A percentile compares a stretch with the other conserved stretches of the same genome.
These are phyloP conservation scores for Argyra leucocephala DNA, from an alignment of 2,888 invertebrate genomes.

Conservation along the genomic window DNA sequence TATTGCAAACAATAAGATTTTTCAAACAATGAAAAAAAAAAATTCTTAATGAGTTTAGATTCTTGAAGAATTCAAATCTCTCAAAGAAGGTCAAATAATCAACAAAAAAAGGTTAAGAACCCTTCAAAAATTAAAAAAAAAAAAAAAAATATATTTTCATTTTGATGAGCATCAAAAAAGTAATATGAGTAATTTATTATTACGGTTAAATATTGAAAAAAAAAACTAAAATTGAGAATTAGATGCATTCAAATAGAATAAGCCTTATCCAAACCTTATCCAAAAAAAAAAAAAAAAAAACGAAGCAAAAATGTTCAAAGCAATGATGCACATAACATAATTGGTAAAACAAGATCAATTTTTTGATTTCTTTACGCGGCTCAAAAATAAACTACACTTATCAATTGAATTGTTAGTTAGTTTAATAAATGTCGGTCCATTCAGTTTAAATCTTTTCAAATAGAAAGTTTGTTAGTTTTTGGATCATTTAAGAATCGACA, in stretches of 20 bases:
- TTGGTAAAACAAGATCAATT: too few relatives aligned
- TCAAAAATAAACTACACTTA: too few relatives aligned
- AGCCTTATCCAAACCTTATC: too few relatives aligned
- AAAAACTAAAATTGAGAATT: not conserved
- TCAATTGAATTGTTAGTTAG: too few relatives aligned
- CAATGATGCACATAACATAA: too few relatives aligned
- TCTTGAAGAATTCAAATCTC: not conserved
- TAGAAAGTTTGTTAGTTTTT: too few relatives aligned
- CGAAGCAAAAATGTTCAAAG: too few relatives aligned
- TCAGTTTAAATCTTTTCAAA: too few relatives aligned
- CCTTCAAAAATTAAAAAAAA: not conserved
- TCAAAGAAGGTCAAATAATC: not conserved
- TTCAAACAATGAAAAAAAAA: not conserved
- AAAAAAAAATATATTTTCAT: not conserved
- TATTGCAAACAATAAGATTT: not conserved
- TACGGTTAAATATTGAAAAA: not conserved
- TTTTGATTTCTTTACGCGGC: too few relatives aligned
- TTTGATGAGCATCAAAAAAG: slow-evolving; percentile 2
- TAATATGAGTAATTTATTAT: slow-evolving; percentile 6
- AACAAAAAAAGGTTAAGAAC: not conserved
- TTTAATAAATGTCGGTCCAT: too few relatives aligned
- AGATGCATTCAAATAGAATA: not conserved
- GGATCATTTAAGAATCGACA: too few relatives aligned
- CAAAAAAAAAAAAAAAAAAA: too few relatives aligned
- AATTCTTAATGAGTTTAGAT: not conserved